Conservation (phyloP, 1,140 invertebrate species). For the Drosophila novamexicana region DNA sequence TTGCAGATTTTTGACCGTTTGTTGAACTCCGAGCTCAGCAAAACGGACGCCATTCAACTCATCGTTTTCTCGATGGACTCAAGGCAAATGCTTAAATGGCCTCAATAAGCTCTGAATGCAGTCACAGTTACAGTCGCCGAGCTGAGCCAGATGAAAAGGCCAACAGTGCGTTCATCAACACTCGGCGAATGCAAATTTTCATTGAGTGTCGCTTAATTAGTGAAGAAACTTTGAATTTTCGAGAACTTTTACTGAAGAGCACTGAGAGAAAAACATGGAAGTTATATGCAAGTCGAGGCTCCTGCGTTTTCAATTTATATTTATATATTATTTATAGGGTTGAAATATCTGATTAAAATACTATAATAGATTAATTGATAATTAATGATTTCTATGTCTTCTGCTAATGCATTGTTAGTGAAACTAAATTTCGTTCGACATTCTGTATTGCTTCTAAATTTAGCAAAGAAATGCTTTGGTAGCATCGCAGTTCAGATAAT, state of each 20-base stretch:
- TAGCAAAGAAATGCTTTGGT: neutral
- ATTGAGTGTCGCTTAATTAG: constrained; percentile 2
- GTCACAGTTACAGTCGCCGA: neutral
- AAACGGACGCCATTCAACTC: constrained; percentile 12
- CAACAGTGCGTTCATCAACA: constrained; percentile 29
- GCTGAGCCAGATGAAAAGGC: constrained; percentile 4
- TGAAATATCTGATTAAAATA: too few species aligned
- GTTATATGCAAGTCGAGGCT: too few species aligned
- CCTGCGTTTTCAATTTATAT: too few species aligned
- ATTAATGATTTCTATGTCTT: too few species aligned
- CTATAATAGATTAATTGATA: too few species aligned
- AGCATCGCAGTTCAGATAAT: neutral
- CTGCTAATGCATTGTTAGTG: too few species aligned
- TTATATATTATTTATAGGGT: too few species aligned
- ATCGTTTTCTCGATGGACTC: constrained; percentile 14
- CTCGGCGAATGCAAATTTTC: neutral
- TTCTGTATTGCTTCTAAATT: neutral
- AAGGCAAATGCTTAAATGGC: constrained; percentile 26
- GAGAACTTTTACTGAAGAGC: neutral
- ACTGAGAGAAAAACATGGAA: neutral
- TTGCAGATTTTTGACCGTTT: constrained; percentile 41
- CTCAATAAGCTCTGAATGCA: constrained; percentile 20
- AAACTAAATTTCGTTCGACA: neutral
- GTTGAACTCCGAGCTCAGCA: constrained; percentile 39
- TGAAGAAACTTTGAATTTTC: constrained; percentile 2